Conservation (phyloP, 2,113 vertebrate genomes). For the Muntiacus reevesi region DNA sequence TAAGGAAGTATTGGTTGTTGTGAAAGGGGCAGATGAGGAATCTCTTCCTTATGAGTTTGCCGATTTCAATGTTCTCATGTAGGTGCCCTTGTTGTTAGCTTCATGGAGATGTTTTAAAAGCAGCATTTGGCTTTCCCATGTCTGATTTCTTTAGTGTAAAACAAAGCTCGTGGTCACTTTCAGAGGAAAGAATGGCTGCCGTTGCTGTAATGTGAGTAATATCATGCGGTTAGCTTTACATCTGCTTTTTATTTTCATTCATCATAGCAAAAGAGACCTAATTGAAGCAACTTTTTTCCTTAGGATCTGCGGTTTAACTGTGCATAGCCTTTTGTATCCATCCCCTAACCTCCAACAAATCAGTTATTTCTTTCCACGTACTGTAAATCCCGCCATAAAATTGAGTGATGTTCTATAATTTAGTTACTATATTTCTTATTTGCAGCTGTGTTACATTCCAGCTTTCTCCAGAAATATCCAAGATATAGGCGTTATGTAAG, state of each 20-base stretch:
- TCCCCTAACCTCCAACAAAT: slow-evolving; percentile 19
- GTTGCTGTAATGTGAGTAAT: background rate
- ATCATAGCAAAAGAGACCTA: slow-evolving; percentile 58
- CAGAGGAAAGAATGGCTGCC: slow-evolving; percentile 15
- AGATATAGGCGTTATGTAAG: slow-evolving; percentile 44
- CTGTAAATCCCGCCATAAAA: slow-evolving; percentile 56
- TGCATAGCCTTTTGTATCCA: slow-evolving; percentile 33
- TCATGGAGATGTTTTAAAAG: slow-evolving; percentile 17
- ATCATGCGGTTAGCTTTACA: slow-evolving; percentile 22
- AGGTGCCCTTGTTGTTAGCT: background rate
- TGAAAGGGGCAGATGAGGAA: background rate
- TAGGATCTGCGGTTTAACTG: slow-evolving; percentile 33
- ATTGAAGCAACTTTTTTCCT: slow-evolving; percentile 51
- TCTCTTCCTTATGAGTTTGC: background rate
- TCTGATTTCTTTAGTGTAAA: slow-evolving; percentile 30
- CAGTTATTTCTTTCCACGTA: slow-evolving; percentile 44
- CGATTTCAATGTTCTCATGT: background rate
- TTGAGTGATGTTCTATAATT: slow-evolving; percentile 35
- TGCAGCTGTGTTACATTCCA: slow-evolving; percentile 48
- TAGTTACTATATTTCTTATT: slow-evolving; percentile 48
- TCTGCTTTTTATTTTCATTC: slow-evolving; percentile 68
- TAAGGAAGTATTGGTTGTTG: background rate
- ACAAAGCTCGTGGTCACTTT: slow-evolving; percentile 1
- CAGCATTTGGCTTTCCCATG: slow-evolving; percentile 8
- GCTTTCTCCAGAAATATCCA: slow-evolving; percentile 39